Percentiles rank a stretch among this genome's conserved stretches.
Conservation (phyloP, 2,888 invertebrate genomes). For the Caenorhabditis becei region DNA sequence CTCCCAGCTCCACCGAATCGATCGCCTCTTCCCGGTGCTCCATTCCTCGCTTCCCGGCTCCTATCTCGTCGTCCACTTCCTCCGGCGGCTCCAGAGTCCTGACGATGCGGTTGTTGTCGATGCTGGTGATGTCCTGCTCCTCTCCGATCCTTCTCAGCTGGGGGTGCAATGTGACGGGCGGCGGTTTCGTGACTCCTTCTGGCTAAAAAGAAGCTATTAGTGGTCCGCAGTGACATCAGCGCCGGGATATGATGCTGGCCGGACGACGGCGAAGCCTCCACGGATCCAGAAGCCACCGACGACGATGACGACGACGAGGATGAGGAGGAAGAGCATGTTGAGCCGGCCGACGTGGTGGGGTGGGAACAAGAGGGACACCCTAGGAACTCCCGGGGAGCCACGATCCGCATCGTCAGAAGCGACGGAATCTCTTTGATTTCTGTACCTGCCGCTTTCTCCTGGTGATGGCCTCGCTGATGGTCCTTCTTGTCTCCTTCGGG, state of each 20-base stretch:
- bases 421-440: conserved; percentile 49
- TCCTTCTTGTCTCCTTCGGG: conserved; percentile 14
- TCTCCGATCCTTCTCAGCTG: conserved; percentile 20
- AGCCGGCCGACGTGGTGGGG: too few relatives aligned
- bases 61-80: too few relatives aligned
- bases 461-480: not conserved
- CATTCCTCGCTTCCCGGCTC: too few relatives aligned
- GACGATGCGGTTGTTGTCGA: too few relatives aligned
- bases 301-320: conserved; percentile 23
- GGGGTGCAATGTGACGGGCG: conserved; percentile 18
- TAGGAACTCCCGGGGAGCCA: conserved; percentile 23
- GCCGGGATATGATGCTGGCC: conserved; percentile 42
- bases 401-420: conserved; percentile 56
- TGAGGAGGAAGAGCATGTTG: too few relatives aligned
- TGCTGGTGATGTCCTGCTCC: too few relatives aligned
- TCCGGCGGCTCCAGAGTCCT: too few relatives aligned
- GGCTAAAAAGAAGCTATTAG: conserved; percentile 58
- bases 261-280: conserved; percentile 48
- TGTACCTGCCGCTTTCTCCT: conserved; percentile 42
- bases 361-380: conserved; percentile 31
- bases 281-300: conserved; percentile 28
- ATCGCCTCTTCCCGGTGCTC: too few relatives aligned
- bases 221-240: conserved; percentile 59
- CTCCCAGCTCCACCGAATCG: too few relatives aligned
- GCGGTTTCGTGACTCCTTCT: conserved; percentile 1